Percentiles rank a stretch among this genome's conserved stretches.
Conservation (phyloP, 1,140 invertebrate species). For the Patella vulgata region DNA sequence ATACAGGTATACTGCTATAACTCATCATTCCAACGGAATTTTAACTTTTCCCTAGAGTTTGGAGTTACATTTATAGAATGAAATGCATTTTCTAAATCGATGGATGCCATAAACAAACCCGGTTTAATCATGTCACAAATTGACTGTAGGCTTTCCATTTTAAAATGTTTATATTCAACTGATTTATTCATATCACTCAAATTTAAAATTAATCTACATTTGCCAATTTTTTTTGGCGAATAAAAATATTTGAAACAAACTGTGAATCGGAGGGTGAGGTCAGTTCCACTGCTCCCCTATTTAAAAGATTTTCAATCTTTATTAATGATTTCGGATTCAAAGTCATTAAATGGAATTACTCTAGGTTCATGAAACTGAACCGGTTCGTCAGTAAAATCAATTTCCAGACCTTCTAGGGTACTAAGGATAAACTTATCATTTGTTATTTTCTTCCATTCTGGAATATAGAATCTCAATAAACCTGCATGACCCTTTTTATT, state of each 20-base stretch:
- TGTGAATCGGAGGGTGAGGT: constrained; percentile 7
- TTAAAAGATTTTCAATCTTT: constrained; percentile 10
- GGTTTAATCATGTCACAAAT: constrained; percentile 14
- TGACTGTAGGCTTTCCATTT: constrained; percentile 30
- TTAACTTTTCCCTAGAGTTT: too few relatives aligned
- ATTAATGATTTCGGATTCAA: not conserved
- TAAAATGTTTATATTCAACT: constrained; percentile 32
- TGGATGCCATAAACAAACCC: constrained; percentile 24
- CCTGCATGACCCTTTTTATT: too few relatives aligned
- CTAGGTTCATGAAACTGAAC: not conserved
- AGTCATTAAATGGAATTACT: constrained; percentile 2
- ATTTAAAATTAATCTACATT: constrained; percentile 32
- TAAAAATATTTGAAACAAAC: constrained; percentile 39
- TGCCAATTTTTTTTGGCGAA: constrained; percentile 33
- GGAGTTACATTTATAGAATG: too few relatives aligned
- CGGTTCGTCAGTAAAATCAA: constrained; percentile 11
- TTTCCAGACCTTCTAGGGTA: constrained; percentile 8
- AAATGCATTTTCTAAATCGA: constrained; percentile 34
- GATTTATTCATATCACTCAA: constrained; percentile 26
- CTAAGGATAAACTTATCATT: constrained; percentile 16
- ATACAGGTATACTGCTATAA: too few relatives aligned
- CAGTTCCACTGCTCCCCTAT: constrained; percentile 18
- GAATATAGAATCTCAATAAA: too few relatives aligned
- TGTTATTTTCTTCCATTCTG: constrained; percentile 14
- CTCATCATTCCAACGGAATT: too few relatives aligned